Base-by-base conservation (phyloP, 92 coral and sea anemone species). In the Isaurus tuberculatus region DNA sequence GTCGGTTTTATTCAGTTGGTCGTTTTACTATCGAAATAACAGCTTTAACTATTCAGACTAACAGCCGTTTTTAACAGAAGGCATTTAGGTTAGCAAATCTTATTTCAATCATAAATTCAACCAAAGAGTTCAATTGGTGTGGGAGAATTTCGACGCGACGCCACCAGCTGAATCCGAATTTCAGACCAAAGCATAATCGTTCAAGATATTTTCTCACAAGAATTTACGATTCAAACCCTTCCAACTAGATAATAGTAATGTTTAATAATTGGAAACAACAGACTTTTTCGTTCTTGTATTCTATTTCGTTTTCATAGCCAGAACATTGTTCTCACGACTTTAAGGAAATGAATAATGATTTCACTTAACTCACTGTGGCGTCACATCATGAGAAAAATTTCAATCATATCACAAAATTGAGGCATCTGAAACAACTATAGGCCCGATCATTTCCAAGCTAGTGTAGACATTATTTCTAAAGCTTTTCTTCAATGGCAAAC, bases 321-420 rank as follows among this genome's bases (percentile, higher is more conserved):
- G 8, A 49, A 23, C 22, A 19, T 11, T 0, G 7, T 28, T 44
- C 63, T 19, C 23, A 55, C 9, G 5, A 14, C 9, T 0, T 22
- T 40, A 23, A 73, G 82, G 82, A 57, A 77, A 51, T 51, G 28
- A 51, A 30, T 28, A 20, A 11, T 63, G 29, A 31, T 67, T 34
- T 19, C 32, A 67, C 44, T 10, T 29, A 37, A 22, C 36, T 75
- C 81, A 58, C 23, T 32, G 49, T 60, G 36, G 82, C 82, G 64
- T 77, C 68, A 77, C 68, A 77, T 58, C 82, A 58, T 53, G 69
- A 58, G n/a, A 77, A 77, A 13, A n/a, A 3, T 36, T 77, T 10
- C 70, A 20, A 57, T 32, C 22, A 15, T 58, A 33, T 51, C 44
- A 74, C 19, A 36, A 51, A 32, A 48, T 74, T 74, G 11, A 16